phyloP scores from a whole-genome alignment of 2,113 vertebrate genomes.

The Ailuropoda melanoleuca region DNA sequence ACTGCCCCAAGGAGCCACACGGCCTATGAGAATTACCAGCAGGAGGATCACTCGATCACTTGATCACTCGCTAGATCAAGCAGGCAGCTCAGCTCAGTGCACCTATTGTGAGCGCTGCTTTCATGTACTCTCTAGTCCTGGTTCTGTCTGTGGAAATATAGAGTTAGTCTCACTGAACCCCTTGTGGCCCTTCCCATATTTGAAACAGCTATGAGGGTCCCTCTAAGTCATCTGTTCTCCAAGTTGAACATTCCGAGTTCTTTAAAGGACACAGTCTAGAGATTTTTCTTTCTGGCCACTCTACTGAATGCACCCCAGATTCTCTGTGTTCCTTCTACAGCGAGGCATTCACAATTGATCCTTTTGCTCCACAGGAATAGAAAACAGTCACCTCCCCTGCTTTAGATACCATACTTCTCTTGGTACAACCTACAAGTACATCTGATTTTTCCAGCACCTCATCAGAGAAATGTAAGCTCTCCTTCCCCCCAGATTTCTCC shows the following conservation, averaged over 20 bases:
- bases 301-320: not conserved
- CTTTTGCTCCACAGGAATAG: not conserved
- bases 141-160: not conserved
- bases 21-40: not conserved
- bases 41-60: not conserved
- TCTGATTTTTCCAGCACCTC: not conserved
- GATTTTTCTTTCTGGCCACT: not conserved
- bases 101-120: not conserved
- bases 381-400: not conserved
- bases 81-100: rapidly evolving
- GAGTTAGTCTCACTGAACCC: not conserved
- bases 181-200: not conserved
- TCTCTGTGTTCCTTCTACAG: not conserved
- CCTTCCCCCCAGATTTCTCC: not conserved
- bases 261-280: not conserved
- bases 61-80: not conserved
- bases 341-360: not conserved
- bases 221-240: not conserved
- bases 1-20: not conserved
- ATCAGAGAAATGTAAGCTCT: not conserved
- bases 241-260: not conserved
- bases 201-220: not conserved
- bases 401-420: not conserved
- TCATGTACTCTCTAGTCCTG: not conserved
- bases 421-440: not conserved